Percentiles rank a stretch among this genome's conserved stretches.
phyloP scores from a whole-genome alignment of 2,888 invertebrate genomes.

The Drosophila algonquin region DNA sequence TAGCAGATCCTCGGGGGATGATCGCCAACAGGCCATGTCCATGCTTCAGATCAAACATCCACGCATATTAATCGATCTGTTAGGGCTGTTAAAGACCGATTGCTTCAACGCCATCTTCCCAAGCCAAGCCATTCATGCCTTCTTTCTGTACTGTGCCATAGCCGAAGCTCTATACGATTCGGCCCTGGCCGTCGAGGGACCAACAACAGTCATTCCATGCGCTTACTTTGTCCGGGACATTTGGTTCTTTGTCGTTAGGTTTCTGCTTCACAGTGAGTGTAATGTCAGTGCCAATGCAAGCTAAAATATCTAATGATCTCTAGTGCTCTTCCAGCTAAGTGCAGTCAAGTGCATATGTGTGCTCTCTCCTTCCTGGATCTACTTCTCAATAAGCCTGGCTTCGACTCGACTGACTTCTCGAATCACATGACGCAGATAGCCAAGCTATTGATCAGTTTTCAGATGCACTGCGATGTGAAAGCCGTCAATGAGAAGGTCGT shows the following conservation, averaged over 20 bases:
- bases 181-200: constrained; percentile 11
- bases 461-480: constrained; percentile 44
- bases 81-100: constrained; percentile 71
- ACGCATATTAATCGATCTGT: constrained; percentile 65
- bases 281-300: not conserved
- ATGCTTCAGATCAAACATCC: constrained; percentile 57
- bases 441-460: constrained; percentile 60
- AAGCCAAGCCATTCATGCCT: constrained; percentile 63
- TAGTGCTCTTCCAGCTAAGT: constrained; percentile 36
- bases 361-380: constrained; percentile 56
- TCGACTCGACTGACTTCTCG: constrained; percentile 33
- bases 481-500: constrained; percentile 52
- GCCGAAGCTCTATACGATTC: constrained; percentile 72
- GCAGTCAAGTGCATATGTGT: constrained; percentile 50
- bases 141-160: constrained; percentile 72
- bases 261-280: constrained; percentile 48
- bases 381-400: constrained; percentile 50
- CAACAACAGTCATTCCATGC: constrained; percentile 27
- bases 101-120: constrained; percentile 64
- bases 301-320: not conserved
- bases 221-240: constrained; percentile 75
- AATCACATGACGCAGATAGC: constrained; percentile 65
- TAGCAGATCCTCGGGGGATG: not conserved
- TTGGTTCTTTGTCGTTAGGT: constrained; percentile 71
- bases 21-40: constrained; percentile 40